Base-by-base conservation (phyloP, 1,140 invertebrate species). In the Solenopsis fugax region DNA sequence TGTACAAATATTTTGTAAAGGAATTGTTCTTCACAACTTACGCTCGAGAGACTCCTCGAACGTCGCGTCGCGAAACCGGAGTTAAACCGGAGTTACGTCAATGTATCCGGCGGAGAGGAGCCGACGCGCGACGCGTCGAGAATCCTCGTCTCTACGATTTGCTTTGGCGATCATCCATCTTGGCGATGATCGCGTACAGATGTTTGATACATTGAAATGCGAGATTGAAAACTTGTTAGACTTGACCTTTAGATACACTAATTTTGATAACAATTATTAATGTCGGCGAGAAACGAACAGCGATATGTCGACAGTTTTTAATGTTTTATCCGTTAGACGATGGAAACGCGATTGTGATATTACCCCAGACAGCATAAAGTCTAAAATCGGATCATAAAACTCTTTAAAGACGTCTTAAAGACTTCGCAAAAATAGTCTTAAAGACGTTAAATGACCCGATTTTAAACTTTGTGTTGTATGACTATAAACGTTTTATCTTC, bases 1-100 rank as follows among this genome's bases (percentile, higher is more conserved):
- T 85, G 84, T 29, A 69, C 82, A 82, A 80, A 76, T 67, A 62
- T 67, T 86, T 72, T 62, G 52, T 60, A 71, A 71, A 56, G 75
- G 50, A 60, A 86, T 77, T 62, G 73, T 88, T 75, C 73, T 52
- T 48, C 73, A 52, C n/a, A 71, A 72, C 77, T 29, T 64, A 52
- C 56, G 45, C 34, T 52, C 64, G 75, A 77, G 86, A 86, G 50
- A 58, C 71, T 48, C 16, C 37, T 34, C 81, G 58, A 56, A 85
- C 78, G 72, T 45, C 64, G 37, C n/a, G 54, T 84, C 56, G 52
- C 41, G 60, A 67, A 82, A 88, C 71, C 48, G 81, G 34, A 67
- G n/a, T 90, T 65, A 67, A 16, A 21, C 29, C 18, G 69, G 48
- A 37, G 34, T 78, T 78, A 65, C 76, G 76, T 72, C 65, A 41